Conservation (phyloP, 2,113 vertebrate species). For the Colistium nudipinnis region DNA sequence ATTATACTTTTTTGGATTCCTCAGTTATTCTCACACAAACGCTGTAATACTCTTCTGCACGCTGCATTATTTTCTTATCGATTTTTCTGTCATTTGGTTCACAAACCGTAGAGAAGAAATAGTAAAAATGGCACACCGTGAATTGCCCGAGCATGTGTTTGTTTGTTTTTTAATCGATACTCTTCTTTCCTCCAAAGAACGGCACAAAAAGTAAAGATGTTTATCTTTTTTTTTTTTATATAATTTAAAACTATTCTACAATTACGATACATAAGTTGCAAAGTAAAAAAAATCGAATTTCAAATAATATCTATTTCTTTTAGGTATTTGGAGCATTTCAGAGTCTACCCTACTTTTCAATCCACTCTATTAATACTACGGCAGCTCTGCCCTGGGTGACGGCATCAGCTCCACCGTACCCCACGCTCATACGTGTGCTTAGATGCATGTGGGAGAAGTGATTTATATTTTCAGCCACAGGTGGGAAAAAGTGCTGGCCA, state of each 20-base stretch:
- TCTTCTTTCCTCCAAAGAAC: background rate
- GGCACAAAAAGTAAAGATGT: background rate
- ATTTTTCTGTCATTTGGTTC: background rate
- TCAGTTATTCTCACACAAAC: background rate
- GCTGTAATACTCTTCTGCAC: background rate
- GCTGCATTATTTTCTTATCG: background rate
- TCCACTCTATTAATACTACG: conserved; percentile 5
- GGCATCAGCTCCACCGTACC: background rate
- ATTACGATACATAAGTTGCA: too few species aligned
- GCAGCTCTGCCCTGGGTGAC: background rate
- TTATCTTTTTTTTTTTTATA: background rate
- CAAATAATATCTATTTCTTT: too few species aligned
- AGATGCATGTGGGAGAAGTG: conserved; percentile 35
- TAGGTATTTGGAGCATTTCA: background rate
- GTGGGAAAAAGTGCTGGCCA: conserved; percentile 72
- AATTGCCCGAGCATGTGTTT: background rate
- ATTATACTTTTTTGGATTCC: background rate
- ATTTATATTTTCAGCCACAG: conserved; percentile 64
- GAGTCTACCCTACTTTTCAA: conserved; percentile 7
- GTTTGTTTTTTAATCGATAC: background rate
- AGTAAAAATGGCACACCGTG: background rate
- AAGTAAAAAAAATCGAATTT: too few species aligned
- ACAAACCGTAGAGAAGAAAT: background rate
- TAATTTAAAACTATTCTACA: background rate
- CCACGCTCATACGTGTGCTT: conserved; percentile 17